These are phyloP conservation scores for Periplaneta americana DNA, from an alignment of 1,140 invertebrate species.

Conservation along the genomic window DNA sequence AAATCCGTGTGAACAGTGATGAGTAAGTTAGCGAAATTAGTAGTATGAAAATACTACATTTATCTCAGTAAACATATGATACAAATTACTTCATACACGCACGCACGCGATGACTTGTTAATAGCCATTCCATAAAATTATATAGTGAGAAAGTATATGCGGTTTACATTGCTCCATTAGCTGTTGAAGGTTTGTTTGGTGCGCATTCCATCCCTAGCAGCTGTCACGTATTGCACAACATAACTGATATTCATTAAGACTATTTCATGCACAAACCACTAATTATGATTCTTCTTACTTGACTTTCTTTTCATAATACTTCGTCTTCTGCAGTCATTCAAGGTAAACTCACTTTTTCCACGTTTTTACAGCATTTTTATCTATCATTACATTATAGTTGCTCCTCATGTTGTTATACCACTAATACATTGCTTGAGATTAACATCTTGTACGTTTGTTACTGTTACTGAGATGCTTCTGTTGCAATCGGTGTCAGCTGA, in stretches of 20 bases:
- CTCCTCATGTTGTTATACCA: background rate
- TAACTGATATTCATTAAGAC: background rate
- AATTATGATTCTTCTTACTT: slow-evolving; percentile 14
- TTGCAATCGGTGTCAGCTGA: background rate
- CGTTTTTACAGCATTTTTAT: slow-evolving; percentile 6
- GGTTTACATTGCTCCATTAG: no score
- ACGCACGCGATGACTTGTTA: no score
- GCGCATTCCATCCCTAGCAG: background rate
- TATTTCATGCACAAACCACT: slow-evolving; percentile 14
- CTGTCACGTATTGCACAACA: background rate
- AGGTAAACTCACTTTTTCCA: slow-evolving; percentile 15
- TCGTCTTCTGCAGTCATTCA: slow-evolving; percentile 15
- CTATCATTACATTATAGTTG: background rate
- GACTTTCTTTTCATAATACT: slow-evolving; percentile 16
- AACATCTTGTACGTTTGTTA: background rate
- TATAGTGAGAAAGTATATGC: no score
- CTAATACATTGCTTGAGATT: background rate
- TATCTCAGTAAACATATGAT: no score
- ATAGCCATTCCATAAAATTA: no score
- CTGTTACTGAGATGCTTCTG: background rate
- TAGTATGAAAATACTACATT: no score
- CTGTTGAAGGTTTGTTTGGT: no score
- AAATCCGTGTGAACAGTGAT: no score
- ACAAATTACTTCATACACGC: no score
- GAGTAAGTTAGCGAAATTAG: no score